phyloP scores from a whole-genome alignment of 1,140 invertebrate species.

The Meloidogyne exigua region DNA sequence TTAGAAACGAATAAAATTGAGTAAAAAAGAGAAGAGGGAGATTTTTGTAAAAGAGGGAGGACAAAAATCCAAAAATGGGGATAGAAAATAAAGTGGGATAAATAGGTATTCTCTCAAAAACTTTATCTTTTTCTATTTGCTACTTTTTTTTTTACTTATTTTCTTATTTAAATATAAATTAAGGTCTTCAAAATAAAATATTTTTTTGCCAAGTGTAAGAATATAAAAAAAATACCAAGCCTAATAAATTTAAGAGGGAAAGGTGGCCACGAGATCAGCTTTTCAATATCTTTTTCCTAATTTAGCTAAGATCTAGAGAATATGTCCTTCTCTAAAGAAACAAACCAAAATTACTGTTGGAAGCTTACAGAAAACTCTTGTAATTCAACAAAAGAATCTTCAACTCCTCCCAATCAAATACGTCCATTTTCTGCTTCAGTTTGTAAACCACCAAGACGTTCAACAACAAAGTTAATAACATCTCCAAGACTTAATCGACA shows the following conservation, averaged over 20 bases:
- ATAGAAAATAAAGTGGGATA: not conserved
- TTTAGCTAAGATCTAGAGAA: not conserved
- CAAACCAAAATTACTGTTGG: not conserved
- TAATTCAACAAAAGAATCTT: not conserved
- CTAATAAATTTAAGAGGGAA: not conserved
- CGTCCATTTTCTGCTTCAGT: slow-evolving; percentile 4
- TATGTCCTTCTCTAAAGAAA: not conserved
- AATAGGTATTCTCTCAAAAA: not conserved
- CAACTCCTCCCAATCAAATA: not conserved
- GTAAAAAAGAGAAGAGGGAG: not conserved
- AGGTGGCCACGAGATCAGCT: too few species aligned
- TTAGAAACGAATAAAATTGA: not conserved
- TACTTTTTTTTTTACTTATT: not conserved
- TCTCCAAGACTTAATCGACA: not conserved
- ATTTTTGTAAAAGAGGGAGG: not conserved
- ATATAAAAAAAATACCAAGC: not conserved
- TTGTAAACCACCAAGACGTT: not conserved
- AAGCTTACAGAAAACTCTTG: not conserved
- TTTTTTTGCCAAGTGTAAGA: not conserved
- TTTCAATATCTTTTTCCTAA: too few species aligned
- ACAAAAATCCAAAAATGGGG: not conserved
- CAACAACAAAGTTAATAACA: not conserved
- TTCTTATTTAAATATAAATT: too few species aligned
- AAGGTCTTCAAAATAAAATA: too few species aligned
- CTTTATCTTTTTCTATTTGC: not conserved